Conservation (phyloP, 2,113 vertebrate species). For the Sapayoa aenigma region DNA sequence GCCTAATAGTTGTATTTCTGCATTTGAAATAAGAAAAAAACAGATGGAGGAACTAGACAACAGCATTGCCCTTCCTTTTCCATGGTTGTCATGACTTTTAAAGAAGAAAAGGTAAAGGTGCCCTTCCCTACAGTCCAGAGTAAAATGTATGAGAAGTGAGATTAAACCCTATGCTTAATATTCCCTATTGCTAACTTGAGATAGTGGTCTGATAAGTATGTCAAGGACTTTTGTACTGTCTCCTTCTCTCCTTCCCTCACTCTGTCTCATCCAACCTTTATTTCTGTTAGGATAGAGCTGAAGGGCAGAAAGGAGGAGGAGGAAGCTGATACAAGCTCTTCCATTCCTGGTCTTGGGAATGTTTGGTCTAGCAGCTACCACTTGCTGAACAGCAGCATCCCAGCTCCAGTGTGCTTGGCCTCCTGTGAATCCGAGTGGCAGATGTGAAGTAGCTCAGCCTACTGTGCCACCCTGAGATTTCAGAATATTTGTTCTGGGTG, state of each 20-base stretch:
- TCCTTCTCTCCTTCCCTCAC: neutral
- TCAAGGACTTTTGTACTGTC: neutral
- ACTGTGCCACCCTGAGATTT: neutral
- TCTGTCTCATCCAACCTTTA: neutral
- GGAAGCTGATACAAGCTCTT: neutral
- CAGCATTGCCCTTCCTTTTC: neutral
- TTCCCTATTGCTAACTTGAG: neutral
- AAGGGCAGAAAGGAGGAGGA: neutral
- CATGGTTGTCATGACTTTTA: neutral
- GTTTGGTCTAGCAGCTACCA: neutral
- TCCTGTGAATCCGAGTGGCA: fast-evolving
- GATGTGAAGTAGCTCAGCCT: neutral
- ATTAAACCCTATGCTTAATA: neutral
- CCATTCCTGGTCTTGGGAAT: neutral
- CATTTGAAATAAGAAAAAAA: neutral
- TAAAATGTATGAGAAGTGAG: neutral
- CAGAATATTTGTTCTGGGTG: neutral
- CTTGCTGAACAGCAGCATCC: neutral
- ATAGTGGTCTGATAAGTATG: neutral
- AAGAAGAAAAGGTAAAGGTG: neutral
- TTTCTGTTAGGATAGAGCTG: neutral
- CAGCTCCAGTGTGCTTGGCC: neutral
- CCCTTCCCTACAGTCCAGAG: neutral
- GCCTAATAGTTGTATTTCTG: neutral
- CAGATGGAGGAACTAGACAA: neutral